These are phyloP conservation scores for Sitobion miscanthi DNA, from an alignment of 1,140 invertebrate species.

Conservation along the genomic window DNA sequence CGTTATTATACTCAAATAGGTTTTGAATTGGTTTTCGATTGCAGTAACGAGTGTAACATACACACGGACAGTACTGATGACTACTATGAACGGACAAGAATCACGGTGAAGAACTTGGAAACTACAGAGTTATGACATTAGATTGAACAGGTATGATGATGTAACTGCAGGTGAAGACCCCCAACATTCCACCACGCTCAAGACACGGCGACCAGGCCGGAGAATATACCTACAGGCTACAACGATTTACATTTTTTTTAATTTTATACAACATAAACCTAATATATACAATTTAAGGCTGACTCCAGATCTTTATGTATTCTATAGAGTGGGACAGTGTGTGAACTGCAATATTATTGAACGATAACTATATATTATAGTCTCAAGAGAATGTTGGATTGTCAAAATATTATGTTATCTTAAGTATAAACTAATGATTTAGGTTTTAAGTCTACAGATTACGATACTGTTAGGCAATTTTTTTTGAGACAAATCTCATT, in stretches of 20 bases:
- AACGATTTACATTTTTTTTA: conserved; percentile 28
- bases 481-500: neutral
- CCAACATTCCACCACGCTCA: neutral
- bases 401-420: neutral
- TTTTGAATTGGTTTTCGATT: neutral
- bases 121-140: conserved; percentile 75
- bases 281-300: neutral
- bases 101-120: conserved; percentile 79
- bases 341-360: neutral
- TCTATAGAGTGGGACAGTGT: neutral
- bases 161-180: too few relatives aligned
- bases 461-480: neutral
- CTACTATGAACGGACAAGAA: conserved; percentile 60
- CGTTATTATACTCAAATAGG: neutral
- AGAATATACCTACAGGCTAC: neutral
- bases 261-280: neutral
- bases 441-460: neutral
- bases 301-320: neutral
- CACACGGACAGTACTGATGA: conserved; percentile 64
- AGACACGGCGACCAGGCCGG: neutral
- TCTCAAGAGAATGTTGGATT: neutral
- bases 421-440: neutral
- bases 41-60: conserved; percentile 66
- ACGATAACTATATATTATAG: neutral
- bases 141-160: neutral